A percentile compares a stretch with the other conserved stretches of the same genome.
These are phyloP conservation scores for Orchesella flavescens DNA, from an alignment of 2,888 invertebrate genomes.

Conservation along the genomic window DNA sequence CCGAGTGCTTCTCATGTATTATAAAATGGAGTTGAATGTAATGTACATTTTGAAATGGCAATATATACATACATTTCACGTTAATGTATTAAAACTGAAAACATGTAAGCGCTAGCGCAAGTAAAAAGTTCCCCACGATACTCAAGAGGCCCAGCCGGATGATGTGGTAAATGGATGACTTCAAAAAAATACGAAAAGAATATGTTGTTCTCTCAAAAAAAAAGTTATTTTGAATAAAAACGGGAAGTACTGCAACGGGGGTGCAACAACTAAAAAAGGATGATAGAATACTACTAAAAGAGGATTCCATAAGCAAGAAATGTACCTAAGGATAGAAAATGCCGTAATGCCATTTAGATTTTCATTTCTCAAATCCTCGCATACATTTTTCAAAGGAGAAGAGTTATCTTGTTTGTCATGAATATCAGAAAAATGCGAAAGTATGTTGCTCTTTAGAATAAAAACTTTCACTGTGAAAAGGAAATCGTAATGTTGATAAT, in stretches of 20 bases:
- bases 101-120: conserved; percentile 33
- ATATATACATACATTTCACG: conserved; percentile 14
- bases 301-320: background rate
- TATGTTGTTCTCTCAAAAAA: background rate
- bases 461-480: too few relatives aligned
- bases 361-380: background rate
- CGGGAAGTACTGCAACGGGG: background rate
- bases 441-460: too few relatives aligned
- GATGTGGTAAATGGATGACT: background rate
- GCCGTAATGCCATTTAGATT: conserved; percentile 17
- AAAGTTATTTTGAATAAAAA: background rate
- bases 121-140: conserved; percentile 26
- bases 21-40: background rate
- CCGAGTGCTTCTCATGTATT: too few relatives aligned
- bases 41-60: background rate
- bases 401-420: background rate
- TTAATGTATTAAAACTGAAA: conserved; percentile 46
- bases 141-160: conserved; percentile 5
- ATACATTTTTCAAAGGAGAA: background rate
- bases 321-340: conserved; percentile 1
- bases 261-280: conserved; percentile 2
- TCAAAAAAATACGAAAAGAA: background rate
- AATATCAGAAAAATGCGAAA: conserved; percentile 5
- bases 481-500: too few relatives aligned
- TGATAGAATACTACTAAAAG: background rate